Evolutionary conservation across 2,797 vertebrate genomes (phyloP).

Genomic region (Picus viridis): DNA sequence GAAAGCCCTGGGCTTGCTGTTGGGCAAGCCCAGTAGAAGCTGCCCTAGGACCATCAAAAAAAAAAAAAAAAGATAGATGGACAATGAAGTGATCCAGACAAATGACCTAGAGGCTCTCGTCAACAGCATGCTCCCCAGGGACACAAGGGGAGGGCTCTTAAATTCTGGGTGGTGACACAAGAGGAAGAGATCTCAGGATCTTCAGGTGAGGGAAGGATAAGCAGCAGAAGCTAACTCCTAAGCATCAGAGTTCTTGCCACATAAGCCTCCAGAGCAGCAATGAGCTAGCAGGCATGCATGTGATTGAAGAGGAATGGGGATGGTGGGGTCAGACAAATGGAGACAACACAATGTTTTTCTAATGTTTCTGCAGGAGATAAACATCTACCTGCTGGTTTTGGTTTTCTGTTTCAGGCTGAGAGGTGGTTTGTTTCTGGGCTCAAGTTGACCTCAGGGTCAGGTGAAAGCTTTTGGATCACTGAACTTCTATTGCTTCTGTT

Average conservation of each 20-base stretch:
- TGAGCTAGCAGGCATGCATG: not conserved
- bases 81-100: rapidly evolving
- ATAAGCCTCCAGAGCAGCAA: not conserved
- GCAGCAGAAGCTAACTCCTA: slow-evolving; percentile 35
- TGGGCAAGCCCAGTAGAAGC: rapidly evolving
- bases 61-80: rapidly evolving
- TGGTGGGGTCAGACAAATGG: not conserved
- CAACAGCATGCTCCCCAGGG: rapidly evolving
- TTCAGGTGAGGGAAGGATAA: not conserved
- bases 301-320: slow-evolving; percentile 31
- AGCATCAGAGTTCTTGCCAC: slow-evolving; percentile 32
- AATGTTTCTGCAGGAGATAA: slow-evolving; percentile 1
- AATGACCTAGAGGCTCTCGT: not conserved
- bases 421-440: not conserved
- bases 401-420: not conserved
- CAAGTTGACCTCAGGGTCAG: not conserved
- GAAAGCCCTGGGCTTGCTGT: not conserved
- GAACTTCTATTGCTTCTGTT: not conserved
- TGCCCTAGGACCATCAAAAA: not conserved
- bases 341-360: not conserved
- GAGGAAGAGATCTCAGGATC: slow-evolving; percentile 11
- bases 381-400: not conserved
- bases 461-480: not conserved
- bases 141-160: not conserved
- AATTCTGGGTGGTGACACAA: not conserved